Evolutionary conservation across 2,888 invertebrate genomes (phyloP).

Genomic region (Chymomyza procnemis): DNA sequence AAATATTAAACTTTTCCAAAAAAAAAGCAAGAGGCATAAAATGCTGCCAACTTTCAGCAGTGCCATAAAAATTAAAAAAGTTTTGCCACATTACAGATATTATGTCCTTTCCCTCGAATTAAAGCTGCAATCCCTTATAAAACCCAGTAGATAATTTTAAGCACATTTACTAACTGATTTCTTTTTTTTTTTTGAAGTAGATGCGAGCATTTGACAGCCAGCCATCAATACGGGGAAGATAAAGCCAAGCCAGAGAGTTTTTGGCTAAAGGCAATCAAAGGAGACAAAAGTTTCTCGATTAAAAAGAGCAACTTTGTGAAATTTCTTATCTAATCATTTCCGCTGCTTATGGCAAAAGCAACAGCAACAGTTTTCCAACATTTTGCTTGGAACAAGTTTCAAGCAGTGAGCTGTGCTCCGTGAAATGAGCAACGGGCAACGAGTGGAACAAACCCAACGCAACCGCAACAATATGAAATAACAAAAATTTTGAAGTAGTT

Average conservation of each 20-base stretch:
- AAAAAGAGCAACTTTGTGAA: constrained; percentile 61
- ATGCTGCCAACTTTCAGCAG: background rate
- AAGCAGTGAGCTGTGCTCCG: constrained; percentile 7
- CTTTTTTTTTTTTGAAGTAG: constrained; percentile 10
- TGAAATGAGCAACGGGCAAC: constrained; percentile 29
- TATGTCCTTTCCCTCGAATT: background rate
- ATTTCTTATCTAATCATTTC: constrained; percentile 63
- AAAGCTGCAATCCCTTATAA: background rate
- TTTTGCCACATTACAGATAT: background rate
- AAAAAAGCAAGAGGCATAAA: too few species aligned
- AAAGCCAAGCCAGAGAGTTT: constrained; percentile 3
- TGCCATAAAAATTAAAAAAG: background rate
- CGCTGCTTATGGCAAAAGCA: constrained; percentile 45
- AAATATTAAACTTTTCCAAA: background rate
- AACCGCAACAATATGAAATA: constrained; percentile 22
- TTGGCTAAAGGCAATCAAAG: background rate
- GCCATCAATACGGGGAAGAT: constrained; percentile 20
- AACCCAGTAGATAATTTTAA: background rate
- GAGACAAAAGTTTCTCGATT: constrained; percentile 63
- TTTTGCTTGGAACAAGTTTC: constrained; percentile 13
- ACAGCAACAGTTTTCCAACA: background rate
- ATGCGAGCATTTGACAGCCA: constrained; percentile 21
- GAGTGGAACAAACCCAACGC: constrained; percentile 31
- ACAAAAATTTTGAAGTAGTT: constrained; percentile 22
- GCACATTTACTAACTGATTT: background rate